Evolutionary conservation across 2,797 vertebrate species (phyloP), one percentile per base, ranked within the genome.

Genomic region (Acestrorhynchus altus): DNA sequence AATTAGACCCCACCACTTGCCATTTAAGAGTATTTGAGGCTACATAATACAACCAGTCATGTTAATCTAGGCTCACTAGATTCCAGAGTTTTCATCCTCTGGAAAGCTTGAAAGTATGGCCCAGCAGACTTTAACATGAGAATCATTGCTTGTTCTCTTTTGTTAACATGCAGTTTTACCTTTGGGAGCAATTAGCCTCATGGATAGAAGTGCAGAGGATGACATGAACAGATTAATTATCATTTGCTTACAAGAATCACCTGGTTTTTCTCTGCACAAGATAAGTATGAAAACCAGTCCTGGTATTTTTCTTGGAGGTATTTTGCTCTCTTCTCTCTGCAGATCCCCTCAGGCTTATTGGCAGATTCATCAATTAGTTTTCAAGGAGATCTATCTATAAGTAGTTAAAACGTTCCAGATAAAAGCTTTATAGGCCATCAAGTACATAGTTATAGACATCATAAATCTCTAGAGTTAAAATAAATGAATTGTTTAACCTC

Each of bases 201-300:
- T 86, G 89, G 71, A 72, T 47, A 79, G 77, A 31, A 4, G 56
- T 12, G 61, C 46, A 4, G 31, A 76, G 78, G 20, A 63, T 2
- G n/a, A n/a, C 56, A 31, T 24, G 20, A 35, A 65, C 16, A 11
- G 40, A 20, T 15, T 86, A 61, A 79, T 69, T 52, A 66, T 61
- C 63, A 24, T 54, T 54, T 12, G 52, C 8, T 54, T 54, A 20
- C 52, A 24, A 46, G 52, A 80, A 80, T 87, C 86, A 90, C 85
- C 86, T 89, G 88, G 84, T 86, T 89, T 89, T 83, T 86, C 84
- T 86, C 84, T 84, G 65, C 72, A 82, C 67, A 57, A 0, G 12
- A 51, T 46, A 35, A 12, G 64, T 63, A 51, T 51, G 63, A 20
- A 68, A 10, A 16, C 15, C 35, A 40, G 18, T 40, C 16, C 1